Evolutionary conservation across 2,888 invertebrate genomes (phyloP).

Genomic region (Eupithecia subumbrata): DNA sequence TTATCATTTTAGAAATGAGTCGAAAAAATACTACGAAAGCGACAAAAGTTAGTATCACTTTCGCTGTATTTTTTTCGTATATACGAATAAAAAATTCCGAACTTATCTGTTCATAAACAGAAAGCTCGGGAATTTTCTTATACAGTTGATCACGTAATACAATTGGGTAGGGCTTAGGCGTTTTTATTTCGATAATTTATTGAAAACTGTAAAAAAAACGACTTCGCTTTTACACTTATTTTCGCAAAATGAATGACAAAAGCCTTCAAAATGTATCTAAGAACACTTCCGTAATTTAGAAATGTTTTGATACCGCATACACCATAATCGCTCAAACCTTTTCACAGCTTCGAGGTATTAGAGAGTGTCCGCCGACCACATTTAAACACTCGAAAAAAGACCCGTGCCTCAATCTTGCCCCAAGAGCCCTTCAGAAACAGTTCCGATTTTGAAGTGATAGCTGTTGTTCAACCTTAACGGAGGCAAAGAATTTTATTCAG

Average conservation of each 20-base stretch:
- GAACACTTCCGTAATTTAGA: background rate
- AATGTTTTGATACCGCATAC: no score
- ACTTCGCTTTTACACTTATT: background rate
- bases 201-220: background rate
- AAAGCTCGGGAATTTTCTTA: no score
- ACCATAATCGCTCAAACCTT: background rate
- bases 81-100: no score
- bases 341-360: background rate
- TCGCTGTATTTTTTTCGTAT: no score
- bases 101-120: no score
- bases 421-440: background rate
- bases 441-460: background rate
- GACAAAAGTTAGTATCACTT: no score
- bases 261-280: background rate
- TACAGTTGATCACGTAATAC: no score
- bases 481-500: conserved; percentile 6
- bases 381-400: background rate
- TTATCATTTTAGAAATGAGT: background rate
- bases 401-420: background rate
- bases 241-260: background rate
- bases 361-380: background rate
- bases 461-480: background rate
- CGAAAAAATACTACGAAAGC: background rate
- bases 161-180: no score
- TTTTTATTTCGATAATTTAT: background rate